Evolutionary conservation across 53 echinoderm and acorn worm species (phyloP), one percentile per base, ranked within the genome.

Genomic region (Paracentrotus lividus): DNA sequence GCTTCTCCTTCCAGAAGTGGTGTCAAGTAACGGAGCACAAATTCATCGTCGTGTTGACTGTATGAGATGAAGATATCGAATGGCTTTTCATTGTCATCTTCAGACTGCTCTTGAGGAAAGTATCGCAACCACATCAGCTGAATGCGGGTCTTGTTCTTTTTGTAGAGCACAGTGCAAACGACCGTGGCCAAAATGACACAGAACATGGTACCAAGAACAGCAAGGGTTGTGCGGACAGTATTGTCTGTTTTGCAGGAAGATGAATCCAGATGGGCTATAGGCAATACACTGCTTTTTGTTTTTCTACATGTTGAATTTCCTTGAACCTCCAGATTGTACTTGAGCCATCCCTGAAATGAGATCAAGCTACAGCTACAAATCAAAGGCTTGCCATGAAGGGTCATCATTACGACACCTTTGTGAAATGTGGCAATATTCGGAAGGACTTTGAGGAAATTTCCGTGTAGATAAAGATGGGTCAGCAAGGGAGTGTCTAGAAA

Each of bases 11-110:
- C 93, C 43, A 93, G n/a, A 59, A 78, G 84, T 8, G 85, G 93
- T 24, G 58, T 59, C 26, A 93, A 15, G 42, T 93, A 43, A 24
- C 47, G 38, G 14, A 84, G 57, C 20, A 93, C 93, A 23, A 84
- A 93, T 26, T 78, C 85, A 4, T 93, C 93, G 47, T 93, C 93
- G 15, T 14, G 93, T 42, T 93, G 81, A 13, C 85, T 84, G 85
- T 93, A 93, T 0, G 93, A 93, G 13, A 93, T 93, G 29, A 93
- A 93, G n/a, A 60, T 60, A 57, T 93, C 93, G 49, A 64, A 93
- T 8, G n/a, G 81, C 31, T 93, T 93, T 24, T 67, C 31, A 1
- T 29, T 42, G 44, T 93, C 93, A n/a, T 93, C 85, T 21, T 42
- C 91, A 5, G 69, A 33, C 6, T 0, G 3, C 14, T 47, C 58